phyloP scores from a whole-genome alignment of 2,113 vertebrate genomes.

The Ramphastos sulfuratus region DNA sequence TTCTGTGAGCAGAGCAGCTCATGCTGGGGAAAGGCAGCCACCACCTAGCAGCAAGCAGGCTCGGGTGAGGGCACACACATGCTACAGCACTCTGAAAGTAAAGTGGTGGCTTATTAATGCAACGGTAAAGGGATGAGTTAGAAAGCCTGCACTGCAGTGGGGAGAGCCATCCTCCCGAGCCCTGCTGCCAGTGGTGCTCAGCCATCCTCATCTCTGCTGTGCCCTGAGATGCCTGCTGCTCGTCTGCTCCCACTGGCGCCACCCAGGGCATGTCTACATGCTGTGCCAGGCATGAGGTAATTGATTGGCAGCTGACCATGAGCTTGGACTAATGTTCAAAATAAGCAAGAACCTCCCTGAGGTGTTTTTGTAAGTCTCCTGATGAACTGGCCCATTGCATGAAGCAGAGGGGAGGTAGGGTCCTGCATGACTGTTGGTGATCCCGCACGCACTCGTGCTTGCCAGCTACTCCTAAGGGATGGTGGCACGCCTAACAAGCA shows the following conservation, averaged over 20 bases:
- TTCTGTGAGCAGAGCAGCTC: neutral
- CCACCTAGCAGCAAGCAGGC: neutral
- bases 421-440: neutral
- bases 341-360: conserved; percentile 50
- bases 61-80: neutral
- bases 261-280: neutral
- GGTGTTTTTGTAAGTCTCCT: conserved; percentile 22
- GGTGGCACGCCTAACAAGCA: neutral
- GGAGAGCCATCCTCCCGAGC: neutral
- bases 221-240: neutral
- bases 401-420: neutral
- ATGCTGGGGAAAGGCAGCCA: neutral
- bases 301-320: conserved; percentile 28
- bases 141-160: neutral
- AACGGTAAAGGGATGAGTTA: neutral
- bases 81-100: neutral
- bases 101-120: neutral
- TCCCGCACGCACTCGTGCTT: neutral
- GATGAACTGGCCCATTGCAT: neutral
- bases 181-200: neutral
- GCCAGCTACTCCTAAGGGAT: conserved; percentile 10
- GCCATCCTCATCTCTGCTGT: neutral
- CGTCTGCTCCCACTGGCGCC: neutral
- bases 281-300: conserved; percentile 55
- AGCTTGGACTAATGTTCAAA: conserved; percentile 24